phyloP scores from a whole-genome alignment of 2,888 invertebrate genomes.

The Drosophila anomelani region DNA sequence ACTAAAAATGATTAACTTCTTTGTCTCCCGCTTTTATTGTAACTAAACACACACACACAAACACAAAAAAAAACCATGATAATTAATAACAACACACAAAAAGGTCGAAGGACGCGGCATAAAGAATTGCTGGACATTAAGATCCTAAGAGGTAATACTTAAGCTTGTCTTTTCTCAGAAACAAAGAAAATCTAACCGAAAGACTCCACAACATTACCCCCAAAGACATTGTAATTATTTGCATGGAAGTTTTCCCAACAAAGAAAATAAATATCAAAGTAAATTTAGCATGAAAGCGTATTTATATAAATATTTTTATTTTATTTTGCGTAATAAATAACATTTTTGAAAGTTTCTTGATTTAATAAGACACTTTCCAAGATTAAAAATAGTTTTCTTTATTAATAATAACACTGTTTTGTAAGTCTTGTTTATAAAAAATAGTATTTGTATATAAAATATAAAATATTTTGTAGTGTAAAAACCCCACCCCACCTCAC shows the following conservation, averaged over 20 bases:
- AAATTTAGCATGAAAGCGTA: background rate
- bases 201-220: background rate
- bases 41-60: conserved; percentile 57
- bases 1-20: conserved; percentile 41
- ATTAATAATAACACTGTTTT: too few species aligned
- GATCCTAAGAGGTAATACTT: conserved; percentile 84
- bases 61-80: conserved; percentile 20
- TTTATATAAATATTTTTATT: background rate
- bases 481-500: background rate
- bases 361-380: background rate
- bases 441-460: too few species aligned
- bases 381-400: background rate
- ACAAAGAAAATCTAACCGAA: background rate
- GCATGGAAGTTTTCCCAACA: background rate
- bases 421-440: too few species aligned
- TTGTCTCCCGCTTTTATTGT: conserved; percentile 58
- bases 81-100: conserved; percentile 44
- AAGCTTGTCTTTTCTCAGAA: conserved; percentile 7
- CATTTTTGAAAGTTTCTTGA: background rate
- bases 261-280: background rate
- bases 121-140: conserved; percentile 85
- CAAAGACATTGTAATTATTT: background rate
- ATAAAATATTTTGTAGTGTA: background rate
- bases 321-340: background rate
- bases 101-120: conserved; percentile 85